phyloP scores from a whole-genome alignment of 2,797 vertebrate genomes.

The Halcyon badia region DNA sequence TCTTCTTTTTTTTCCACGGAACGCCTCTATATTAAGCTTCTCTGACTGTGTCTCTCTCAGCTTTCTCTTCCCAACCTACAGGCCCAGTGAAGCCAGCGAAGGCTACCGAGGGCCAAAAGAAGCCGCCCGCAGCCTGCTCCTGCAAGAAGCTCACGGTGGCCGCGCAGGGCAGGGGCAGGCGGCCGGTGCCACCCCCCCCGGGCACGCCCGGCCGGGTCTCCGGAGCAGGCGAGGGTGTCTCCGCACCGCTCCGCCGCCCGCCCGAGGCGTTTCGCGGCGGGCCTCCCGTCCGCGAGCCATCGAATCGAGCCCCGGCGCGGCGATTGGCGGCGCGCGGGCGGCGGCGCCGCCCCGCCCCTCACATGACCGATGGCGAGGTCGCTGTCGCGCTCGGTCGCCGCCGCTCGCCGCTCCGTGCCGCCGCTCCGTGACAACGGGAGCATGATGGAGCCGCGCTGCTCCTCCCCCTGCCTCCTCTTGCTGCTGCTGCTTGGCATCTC shows the following conservation, averaged over 20 bases:
- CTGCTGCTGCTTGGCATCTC: not conserved
- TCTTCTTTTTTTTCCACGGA: not conserved
- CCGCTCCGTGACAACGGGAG: not conserved
- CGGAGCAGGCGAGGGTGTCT: not conserved
- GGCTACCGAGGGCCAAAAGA: not conserved
- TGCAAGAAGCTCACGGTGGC: not conserved
- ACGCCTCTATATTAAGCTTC: not conserved
- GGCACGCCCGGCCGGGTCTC: too few relatives aligned
- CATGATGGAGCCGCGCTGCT: not conserved
- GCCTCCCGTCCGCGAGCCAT: not conserved
- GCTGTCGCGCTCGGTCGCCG: not conserved
- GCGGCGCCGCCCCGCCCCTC: not conserved
- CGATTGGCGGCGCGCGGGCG: not conserved
- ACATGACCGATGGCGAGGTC: conserved; percentile 11
- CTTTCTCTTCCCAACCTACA: not conserved
- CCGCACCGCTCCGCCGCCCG: not conserved
- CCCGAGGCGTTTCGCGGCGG: not conserved
- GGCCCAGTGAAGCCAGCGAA: not conserved
- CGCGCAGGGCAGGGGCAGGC: too few relatives aligned
- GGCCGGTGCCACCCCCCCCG: too few relatives aligned
- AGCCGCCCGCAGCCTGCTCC: rapidly evolving
- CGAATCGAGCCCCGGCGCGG: not conserved
- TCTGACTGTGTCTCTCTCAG: rapidly evolving
- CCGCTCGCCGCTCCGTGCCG: not conserved
- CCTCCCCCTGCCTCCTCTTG: not conserved